phyloP scores from a whole-genome alignment of 2,888 invertebrate species.

The Lucinisca nassula region DNA sequence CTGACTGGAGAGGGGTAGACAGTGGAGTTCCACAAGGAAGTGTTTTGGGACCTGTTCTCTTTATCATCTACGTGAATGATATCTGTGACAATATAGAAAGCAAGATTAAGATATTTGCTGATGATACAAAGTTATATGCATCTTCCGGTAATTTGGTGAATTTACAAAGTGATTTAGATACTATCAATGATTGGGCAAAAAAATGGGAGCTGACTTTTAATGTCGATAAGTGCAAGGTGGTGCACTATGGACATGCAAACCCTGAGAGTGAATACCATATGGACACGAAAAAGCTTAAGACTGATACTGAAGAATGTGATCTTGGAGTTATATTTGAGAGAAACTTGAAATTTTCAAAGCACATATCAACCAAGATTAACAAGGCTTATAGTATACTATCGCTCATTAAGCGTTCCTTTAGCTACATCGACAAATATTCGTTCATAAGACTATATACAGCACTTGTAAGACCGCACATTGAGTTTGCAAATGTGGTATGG shows the following conservation, averaged over 20 bases:
- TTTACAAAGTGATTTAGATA: slow-evolving; percentile 5
- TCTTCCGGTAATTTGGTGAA: neutral
- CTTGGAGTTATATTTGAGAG: slow-evolving; percentile 12
- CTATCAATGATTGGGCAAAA: slow-evolving; percentile 12
- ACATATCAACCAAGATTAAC: slow-evolving; percentile 38
- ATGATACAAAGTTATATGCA: slow-evolving; percentile 21
- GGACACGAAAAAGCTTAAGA: slow-evolving; percentile 7
- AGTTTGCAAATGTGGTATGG: slow-evolving; percentile 10
- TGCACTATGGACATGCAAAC: slow-evolving; percentile 29
- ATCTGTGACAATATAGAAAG: neutral
- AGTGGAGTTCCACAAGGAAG: slow-evolving; percentile 21
- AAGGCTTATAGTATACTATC: slow-evolving; percentile 39
- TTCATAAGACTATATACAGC: slow-evolving; percentile 20
- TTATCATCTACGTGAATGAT: slow-evolving; percentile 23
- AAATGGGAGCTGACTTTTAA: slow-evolving; percentile 24
- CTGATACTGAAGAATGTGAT: neutral
- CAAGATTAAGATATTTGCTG: slow-evolving; percentile 9
- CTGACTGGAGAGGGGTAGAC: neutral
- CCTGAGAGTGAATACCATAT: slow-evolving; percentile 9
- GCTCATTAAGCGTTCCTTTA: slow-evolving; percentile 31
- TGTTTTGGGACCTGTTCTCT: slow-evolving; percentile 4
- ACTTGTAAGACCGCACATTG: neutral
- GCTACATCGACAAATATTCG: slow-evolving; percentile 10
- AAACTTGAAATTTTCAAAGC: slow-evolving; percentile 24
- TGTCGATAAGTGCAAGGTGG: slow-evolving; percentile 29